Percentiles rank a stretch among this genome's conserved stretches.
Evolutionary conservation across 2,797 vertebrate genomes (phyloP).

Genomic region (Myotis vivesi): DNA sequence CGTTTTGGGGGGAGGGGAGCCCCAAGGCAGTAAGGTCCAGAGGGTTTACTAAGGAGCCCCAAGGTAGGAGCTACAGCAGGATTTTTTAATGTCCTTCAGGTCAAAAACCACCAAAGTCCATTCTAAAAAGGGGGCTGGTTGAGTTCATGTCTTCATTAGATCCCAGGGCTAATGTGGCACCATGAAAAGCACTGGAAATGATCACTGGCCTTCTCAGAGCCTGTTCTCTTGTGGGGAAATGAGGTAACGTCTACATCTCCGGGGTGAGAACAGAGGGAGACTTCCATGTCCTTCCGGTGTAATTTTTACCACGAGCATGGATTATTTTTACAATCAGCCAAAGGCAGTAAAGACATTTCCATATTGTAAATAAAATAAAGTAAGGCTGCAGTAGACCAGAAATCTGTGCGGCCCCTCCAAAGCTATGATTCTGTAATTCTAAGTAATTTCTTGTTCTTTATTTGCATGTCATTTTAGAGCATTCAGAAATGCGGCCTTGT

Average conservation of each 20-base stretch:
- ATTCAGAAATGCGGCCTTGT: neutral
- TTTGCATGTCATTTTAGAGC: neutral
- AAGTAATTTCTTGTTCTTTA: neutral
- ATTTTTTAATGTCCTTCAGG: neutral
- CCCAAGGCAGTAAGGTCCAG: neutral
- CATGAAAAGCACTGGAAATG: neutral
- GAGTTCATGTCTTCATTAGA: neutral
- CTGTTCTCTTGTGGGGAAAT: neutral
- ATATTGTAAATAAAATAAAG: neutral
- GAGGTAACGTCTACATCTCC: neutral
- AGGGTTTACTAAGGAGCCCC: neutral
- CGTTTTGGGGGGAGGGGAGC: neutral
- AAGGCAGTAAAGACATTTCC: neutral
- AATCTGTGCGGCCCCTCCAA: neutral
- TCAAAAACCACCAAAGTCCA: neutral
- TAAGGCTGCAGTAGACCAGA: neutral
- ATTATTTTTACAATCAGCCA: constrained; percentile 12
- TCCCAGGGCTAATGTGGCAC: neutral
- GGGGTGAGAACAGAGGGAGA: neutral
- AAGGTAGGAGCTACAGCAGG: neutral
- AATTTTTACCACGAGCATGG: neutral
- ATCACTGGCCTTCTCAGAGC: neutral
- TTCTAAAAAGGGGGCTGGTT: neutral
- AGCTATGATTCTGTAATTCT: neutral
- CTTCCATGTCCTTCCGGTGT: neutral